Evolutionary conservation across 2,888 invertebrate genomes (phyloP).

Genomic region (Lasioglossum morio): DNA sequence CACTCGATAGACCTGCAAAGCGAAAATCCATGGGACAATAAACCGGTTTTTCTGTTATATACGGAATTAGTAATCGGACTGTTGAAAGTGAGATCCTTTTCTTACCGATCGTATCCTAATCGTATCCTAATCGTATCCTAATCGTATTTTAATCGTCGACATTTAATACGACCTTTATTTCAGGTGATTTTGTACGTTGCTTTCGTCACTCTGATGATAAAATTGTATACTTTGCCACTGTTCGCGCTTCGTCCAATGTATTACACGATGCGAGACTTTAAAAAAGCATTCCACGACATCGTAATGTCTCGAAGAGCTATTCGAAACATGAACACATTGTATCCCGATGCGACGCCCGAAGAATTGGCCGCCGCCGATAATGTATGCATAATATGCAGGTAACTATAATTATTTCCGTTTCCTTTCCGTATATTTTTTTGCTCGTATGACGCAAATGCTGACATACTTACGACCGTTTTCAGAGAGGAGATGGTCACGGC

Average conservation of each 20-base stretch:
- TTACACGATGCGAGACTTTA: conserved; percentile 98
- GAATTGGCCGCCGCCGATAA: conserved; percentile 97
- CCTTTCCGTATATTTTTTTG: too few relatives aligned
- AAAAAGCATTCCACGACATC: conserved; percentile 98
- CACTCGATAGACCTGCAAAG: conserved; percentile 95
- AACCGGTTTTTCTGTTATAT: conserved; percentile 98
- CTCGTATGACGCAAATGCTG: neutral
- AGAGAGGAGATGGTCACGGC: conserved; percentile 90
- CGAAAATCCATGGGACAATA: conserved; percentile 99
- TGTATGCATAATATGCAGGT: conserved; percentile 99
- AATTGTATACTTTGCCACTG: conserved; percentile 98
- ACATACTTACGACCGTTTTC: conserved; percentile 59
- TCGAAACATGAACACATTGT: conserved; percentile 98
- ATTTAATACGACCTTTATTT: conserved; percentile 12
- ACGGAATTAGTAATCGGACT: conserved; percentile 97
- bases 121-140: neutral
- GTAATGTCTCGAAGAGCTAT: conserved; percentile 98
- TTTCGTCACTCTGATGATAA: conserved; percentile 98
- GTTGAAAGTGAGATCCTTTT: conserved; percentile 87
- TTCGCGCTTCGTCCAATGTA: conserved; percentile 99
- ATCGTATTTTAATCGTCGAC: neutral
- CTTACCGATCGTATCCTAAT: neutral
- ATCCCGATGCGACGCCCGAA: conserved; percentile 97
- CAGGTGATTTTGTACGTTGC: conserved; percentile 93
- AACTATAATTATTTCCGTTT: conserved; percentile 30